A percentile compares a stretch with the other conserved stretches of the same genome.
phyloP scores from a whole-genome alignment of 1,140 invertebrate species.

The Monochamus saltuarius region DNA sequence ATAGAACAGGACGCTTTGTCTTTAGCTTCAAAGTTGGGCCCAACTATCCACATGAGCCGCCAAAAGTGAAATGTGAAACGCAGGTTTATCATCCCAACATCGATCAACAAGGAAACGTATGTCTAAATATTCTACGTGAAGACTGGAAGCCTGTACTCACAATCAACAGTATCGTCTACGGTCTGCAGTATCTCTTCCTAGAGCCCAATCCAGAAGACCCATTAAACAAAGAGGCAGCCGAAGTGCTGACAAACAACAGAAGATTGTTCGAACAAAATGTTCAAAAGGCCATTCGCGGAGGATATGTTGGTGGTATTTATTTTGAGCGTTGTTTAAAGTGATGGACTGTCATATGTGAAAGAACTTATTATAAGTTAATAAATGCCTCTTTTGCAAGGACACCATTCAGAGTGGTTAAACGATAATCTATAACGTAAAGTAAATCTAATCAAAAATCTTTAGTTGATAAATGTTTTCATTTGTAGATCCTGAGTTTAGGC shows the following conservation, averaged over 20 bases:
- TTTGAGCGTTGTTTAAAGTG: conserved; percentile 97
- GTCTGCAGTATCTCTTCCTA: conserved; percentile 95
- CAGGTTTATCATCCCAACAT: conserved; percentile 95
- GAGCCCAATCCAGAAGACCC: conserved; percentile 99
- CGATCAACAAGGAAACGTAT: conserved; percentile 93
- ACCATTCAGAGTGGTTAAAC: conserved; percentile 2
- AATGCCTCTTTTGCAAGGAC: background rate
- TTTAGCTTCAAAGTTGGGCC: conserved; percentile 98
- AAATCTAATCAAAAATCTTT: conserved; percentile 8
- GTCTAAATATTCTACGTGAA: conserved; percentile 92
- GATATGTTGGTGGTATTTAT: conserved; percentile 88
- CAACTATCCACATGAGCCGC: conserved; percentile 95
- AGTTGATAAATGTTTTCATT: conserved; percentile 10
- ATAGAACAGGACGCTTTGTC: conserved; percentile 88
- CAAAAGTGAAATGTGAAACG: conserved; percentile 94
- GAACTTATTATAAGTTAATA: no score
- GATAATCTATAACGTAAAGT: conserved; percentile 6
- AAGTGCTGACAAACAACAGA: conserved; percentile 92
- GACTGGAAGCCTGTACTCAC: conserved; percentile 99
- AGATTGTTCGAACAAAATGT: conserved; percentile 96
- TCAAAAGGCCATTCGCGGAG: conserved; percentile 92
- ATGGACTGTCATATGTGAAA: conserved; percentile 49
- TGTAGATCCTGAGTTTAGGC: conserved; percentile 12
- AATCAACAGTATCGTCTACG: conserved; percentile 97
- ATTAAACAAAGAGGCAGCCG: conserved; percentile 98